Evolutionary conservation across 2,888 invertebrate species (phyloP), one percentile per base, ranked within the genome.

Genomic region (Heliconius ethilla): DNA sequence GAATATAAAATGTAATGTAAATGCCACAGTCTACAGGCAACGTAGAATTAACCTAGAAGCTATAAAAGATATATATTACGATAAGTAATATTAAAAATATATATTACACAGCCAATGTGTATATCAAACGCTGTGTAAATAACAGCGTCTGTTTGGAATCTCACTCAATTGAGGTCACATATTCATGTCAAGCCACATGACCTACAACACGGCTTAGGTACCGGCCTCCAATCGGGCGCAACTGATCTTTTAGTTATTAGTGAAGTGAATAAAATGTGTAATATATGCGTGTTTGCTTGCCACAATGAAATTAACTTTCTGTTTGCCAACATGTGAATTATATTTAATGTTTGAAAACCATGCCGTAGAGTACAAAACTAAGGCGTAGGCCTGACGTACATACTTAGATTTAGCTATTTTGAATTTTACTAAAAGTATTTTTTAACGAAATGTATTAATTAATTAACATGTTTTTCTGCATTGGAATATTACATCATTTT

Each of bases 131-230:
- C 82, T 86, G 87, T 87, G 86, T 83, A 84, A 86, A 86, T 88
- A 86, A 84, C 85, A 80, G 78, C 84, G 86, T 88, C 85, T 84
- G 88, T 87, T 88, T 90, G 91, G 92, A 92, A 92, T 92, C 85
- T 87, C 86, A 87, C 86, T 89, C 85, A 86, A 93, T 91, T 89
- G 93, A 93, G 94, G 94, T 90, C 93, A 88, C 83, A 83, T 85
- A 87, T 85, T 85, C 77, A 79, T 80, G 89, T 83, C 88, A 86
- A 83, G 87, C 87, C 87, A 89, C 87, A 88, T 90, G 94, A 91
- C 93, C 93, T 89, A 92, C 86, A 91, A 88, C 89, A 84, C 85
- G 85, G 87, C 88, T 85, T 86, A 86, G 87, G 87, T 87, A 83
- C 85, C 87, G 90, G 89, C 91, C 92, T 91, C 86, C 83, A 86